Conservation (phyloP, 2,113 vertebrate species). For the Boleophthalmus pectinirostris region DNA sequence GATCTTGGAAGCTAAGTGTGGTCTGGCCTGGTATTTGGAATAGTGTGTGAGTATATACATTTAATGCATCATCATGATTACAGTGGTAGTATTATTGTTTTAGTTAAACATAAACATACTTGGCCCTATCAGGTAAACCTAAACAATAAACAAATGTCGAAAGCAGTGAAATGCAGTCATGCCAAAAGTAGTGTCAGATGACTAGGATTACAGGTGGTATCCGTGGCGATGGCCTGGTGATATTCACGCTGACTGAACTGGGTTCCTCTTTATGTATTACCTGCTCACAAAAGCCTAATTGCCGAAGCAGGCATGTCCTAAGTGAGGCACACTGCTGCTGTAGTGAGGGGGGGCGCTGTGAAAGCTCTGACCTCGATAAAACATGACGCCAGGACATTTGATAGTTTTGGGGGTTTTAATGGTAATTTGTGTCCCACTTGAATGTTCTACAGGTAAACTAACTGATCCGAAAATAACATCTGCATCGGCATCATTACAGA, state of each 20-base stretch:
- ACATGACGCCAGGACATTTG: constrained; percentile 26
- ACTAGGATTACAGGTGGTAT: constrained; percentile 3
- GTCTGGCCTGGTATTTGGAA: too few species aligned
- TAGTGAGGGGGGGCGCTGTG: background rate
- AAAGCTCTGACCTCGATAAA: constrained; percentile 39
- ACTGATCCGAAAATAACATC: constrained; percentile 59
- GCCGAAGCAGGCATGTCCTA: constrained; percentile 1
- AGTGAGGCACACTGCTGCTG: constrained; percentile 1
- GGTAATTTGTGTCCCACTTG: constrained; percentile 60
- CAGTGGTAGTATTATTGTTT: too few species aligned
- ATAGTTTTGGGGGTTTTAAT: constrained; percentile 24
- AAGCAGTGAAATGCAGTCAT: constrained; percentile 5
- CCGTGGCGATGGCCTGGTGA: constrained; percentile 26
- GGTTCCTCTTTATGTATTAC: constrained; percentile 13
- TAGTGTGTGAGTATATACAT: too few species aligned
- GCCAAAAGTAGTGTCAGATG: background rate
- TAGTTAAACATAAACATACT: too few species aligned
- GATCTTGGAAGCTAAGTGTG: too few species aligned
- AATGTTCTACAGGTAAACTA: constrained; percentile 44
- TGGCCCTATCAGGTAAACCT: too few species aligned
- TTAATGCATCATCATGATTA: too few species aligned
- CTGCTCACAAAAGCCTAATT: constrained; percentile 1
- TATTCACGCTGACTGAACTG: constrained; percentile 13
- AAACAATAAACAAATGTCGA: too few species aligned
- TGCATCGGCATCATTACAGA: constrained; percentile 55